These are phyloP conservation scores for Drosophila leontia DNA, from an alignment of 1,140 invertebrate genomes.

Conservation along the genomic window DNA sequence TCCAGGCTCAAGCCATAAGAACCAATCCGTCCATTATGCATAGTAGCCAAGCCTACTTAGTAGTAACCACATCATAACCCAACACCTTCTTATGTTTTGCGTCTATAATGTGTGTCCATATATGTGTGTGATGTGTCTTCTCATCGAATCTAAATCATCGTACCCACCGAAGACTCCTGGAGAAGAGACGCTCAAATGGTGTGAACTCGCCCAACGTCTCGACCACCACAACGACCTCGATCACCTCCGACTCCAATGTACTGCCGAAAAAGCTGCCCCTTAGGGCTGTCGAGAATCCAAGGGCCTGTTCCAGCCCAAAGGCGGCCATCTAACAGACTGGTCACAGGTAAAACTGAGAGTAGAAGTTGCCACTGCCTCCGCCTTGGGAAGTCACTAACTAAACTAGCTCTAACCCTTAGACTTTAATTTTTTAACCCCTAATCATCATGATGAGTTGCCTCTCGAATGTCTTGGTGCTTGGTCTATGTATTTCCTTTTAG, in stretches of 20 bases:
- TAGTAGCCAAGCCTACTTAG: constrained; percentile 9
- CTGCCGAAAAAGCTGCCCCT: constrained; percentile 61
- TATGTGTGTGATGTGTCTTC: constrained; percentile 24
- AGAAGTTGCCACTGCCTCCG: not conserved
- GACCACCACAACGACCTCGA: constrained; percentile 66
- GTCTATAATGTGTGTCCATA: constrained; percentile 50
- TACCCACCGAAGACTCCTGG: constrained; percentile 61
- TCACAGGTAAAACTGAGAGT: constrained; percentile 29
- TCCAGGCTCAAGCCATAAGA: constrained; percentile 6
- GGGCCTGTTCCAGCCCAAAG: not conserved
- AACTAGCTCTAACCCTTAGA: constrained; percentile 12
- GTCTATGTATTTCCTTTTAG: constrained; percentile 1
- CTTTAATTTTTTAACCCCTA: not conserved
- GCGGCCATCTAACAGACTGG: constrained; percentile 18
- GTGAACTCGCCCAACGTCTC: constrained; percentile 60
- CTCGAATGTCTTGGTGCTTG: constrained; percentile 12
- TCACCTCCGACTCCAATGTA: constrained; percentile 60
- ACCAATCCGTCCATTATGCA: constrained; percentile 31
- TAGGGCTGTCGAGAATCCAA: constrained; percentile 22
- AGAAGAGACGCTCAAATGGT: constrained; percentile 65
- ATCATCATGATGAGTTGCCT: not conserved
- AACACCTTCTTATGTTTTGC: constrained; percentile 38
- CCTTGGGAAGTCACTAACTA: constrained; percentile 11
- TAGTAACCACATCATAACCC: constrained; percentile 20
- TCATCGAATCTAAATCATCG: constrained; percentile 20